These are phyloP conservation scores for Rhabdomys pumilio DNA, from an alignment of 2,797 vertebrate species.

Conservation along the genomic window DNA sequence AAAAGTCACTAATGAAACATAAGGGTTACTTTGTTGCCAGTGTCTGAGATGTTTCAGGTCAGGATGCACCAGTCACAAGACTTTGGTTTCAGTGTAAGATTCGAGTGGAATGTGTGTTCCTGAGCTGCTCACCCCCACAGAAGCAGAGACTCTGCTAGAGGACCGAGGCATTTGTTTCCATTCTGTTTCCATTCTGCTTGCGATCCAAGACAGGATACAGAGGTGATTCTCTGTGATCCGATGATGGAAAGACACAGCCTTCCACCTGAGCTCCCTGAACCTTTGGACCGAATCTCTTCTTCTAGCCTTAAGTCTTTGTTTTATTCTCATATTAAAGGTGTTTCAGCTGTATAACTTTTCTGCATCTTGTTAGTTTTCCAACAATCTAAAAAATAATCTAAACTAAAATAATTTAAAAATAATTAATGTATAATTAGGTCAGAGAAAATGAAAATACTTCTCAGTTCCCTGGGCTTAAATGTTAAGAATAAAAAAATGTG, in stretches of 20 bases:
- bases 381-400: not conserved
- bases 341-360: not conserved
- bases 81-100: not conserved
- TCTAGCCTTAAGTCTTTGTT: no score
- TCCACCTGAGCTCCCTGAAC: not conserved
- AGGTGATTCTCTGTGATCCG: not conserved
- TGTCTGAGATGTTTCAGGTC: not conserved
- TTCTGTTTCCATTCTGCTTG: no score
- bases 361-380: slow-evolving; percentile 12
- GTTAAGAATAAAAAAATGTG: not conserved
- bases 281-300: not conserved
- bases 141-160: not conserved
- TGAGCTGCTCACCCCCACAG: not conserved
- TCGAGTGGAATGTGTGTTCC: not conserved
- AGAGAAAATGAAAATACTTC: slow-evolving; percentile 26
- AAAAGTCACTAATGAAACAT: not conserved
- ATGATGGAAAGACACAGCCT: not conserved
- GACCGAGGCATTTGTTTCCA: not conserved
- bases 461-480: not conserved
- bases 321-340: slow-evolving; percentile 26
- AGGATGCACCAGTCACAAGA: not conserved
- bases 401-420: not conserved
- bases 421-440: not conserved
- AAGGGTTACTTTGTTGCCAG: not conserved
- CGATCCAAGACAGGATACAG: not conserved